Percentiles rank a stretch among this genome's conserved stretches.
These are phyloP conservation scores for Phoxinus dragarum DNA, from an alignment of 2,797 vertebrate genomes.

Conservation along the genomic window DNA sequence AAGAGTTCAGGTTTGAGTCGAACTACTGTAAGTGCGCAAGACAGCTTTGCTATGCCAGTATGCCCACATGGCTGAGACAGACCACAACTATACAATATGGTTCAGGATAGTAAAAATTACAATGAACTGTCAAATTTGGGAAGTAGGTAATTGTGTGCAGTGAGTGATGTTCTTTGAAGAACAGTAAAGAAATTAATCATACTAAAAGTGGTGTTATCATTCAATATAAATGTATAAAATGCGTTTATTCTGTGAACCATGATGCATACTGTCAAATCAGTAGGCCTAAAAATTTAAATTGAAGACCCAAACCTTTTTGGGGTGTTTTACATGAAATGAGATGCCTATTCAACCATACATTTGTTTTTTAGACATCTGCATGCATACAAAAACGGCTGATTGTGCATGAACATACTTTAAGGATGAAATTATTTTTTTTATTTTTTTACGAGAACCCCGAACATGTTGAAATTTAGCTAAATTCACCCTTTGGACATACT, in stretches of 20 bases:
- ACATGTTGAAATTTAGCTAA: neutral
- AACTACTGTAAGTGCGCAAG: neutral
- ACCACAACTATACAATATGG: neutral
- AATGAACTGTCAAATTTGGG: neutral
- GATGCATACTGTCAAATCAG: neutral
- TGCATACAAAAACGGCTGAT: neutral
- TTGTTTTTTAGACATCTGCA: neutral
- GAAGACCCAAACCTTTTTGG: neutral
- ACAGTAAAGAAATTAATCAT: neutral
- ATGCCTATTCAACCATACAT: neutral
- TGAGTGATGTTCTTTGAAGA: neutral
- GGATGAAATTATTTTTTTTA: neutral
- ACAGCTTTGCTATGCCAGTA: neutral
- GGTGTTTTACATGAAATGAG: neutral
- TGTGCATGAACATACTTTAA: neutral
- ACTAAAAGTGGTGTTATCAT: neutral
- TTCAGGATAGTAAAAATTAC: neutral
- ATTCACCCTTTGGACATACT: neutral
- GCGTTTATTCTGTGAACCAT: too few relatives aligned
- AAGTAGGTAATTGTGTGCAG: neutral
- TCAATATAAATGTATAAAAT: neutral
- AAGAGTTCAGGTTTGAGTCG: slow-evolving; percentile 29
- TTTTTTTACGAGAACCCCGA: neutral
- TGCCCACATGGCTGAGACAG: neutral
- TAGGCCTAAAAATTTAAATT: too few relatives aligned